Percentiles rank a stretch among this genome's conserved stretches.
These are phyloP conservation scores for Calidris pygmaea DNA, from an alignment of 2,113 vertebrate genomes.

Conservation along the genomic window DNA sequence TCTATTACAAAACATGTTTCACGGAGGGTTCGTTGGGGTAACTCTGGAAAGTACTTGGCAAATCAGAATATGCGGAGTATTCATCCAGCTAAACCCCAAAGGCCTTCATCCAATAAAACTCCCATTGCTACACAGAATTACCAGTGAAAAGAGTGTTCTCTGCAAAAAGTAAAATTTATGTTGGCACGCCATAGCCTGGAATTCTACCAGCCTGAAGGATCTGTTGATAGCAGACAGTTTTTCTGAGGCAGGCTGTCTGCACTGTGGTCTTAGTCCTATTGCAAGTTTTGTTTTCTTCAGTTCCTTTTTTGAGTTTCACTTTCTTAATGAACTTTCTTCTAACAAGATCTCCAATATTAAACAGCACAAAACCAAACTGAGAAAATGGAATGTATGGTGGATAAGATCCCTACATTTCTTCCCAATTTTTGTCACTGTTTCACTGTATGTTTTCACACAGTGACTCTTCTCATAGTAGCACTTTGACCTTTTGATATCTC, in stretches of 20 bases:
- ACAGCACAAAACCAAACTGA: not conserved
- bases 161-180: not conserved
- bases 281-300: not conserved
- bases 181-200: not conserved
- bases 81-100: not conserved
- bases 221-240: not conserved
- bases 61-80: not conserved
- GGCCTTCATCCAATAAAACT: not conserved
- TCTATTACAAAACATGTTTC: not conserved
- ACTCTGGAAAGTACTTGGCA: not conserved
- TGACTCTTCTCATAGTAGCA: not conserved
- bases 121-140: not conserved
- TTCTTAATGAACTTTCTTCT: not conserved
- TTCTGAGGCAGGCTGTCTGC: not conserved
- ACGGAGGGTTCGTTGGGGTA: not conserved
- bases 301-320: not conserved
- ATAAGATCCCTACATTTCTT: not conserved
- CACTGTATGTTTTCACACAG: not conserved
- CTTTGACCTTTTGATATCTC: not conserved
- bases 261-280: not conserved
- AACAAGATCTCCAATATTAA: not conserved
- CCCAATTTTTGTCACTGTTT: not conserved
- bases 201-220: not conserved
- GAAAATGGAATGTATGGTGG: not conserved
- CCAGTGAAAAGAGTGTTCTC: not conserved